Evolutionary conservation across 2,797 vertebrate genomes (phyloP).

Genomic region (Chloroceryle amazona): DNA sequence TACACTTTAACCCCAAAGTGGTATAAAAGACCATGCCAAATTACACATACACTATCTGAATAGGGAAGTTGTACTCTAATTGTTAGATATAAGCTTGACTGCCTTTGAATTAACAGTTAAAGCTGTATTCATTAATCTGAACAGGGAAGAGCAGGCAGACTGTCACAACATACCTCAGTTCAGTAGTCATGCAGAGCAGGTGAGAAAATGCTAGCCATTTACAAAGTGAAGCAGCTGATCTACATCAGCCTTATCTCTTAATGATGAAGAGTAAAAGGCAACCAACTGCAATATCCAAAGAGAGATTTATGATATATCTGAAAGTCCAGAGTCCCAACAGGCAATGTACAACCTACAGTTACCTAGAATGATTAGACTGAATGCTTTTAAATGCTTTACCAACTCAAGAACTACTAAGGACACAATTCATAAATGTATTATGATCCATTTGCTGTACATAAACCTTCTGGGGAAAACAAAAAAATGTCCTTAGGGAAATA

Average conservation of each 20-base stretch:
- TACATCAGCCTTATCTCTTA: constrained; percentile 39
- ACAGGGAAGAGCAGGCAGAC: constrained; percentile 70
- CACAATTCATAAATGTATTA: constrained; percentile 58
- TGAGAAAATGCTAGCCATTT: constrained; percentile 56
- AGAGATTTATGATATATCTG: constrained; percentile 41
- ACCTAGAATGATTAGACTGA: constrained; percentile 67
- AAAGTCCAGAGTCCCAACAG: constrained; percentile 27
- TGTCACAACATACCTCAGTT: constrained; percentile 83
- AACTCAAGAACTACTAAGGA: constrained; percentile 26
- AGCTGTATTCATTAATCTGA: constrained; percentile 83
- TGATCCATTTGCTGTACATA: constrained; percentile 57
- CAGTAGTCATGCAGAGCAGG: constrained; percentile 78
- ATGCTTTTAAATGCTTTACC: constrained; percentile 63
- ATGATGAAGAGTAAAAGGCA: constrained; percentile 37
- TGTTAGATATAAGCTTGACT: constrained; percentile 83
- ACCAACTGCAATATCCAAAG: not conserved
- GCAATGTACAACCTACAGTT: not conserved
- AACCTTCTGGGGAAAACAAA: not conserved
- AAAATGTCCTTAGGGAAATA: not conserved
- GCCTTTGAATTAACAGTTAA: constrained; percentile 83
- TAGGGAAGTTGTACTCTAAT: constrained; percentile 79
- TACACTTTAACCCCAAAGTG: constrained; percentile 21
- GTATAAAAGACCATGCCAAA: constrained; percentile 23
- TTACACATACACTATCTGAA: constrained; percentile 39
- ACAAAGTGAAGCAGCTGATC: constrained; percentile 56